Conservation (phyloP, 2,888 invertebrate species). For the Dexiosoma caninum region DNA sequence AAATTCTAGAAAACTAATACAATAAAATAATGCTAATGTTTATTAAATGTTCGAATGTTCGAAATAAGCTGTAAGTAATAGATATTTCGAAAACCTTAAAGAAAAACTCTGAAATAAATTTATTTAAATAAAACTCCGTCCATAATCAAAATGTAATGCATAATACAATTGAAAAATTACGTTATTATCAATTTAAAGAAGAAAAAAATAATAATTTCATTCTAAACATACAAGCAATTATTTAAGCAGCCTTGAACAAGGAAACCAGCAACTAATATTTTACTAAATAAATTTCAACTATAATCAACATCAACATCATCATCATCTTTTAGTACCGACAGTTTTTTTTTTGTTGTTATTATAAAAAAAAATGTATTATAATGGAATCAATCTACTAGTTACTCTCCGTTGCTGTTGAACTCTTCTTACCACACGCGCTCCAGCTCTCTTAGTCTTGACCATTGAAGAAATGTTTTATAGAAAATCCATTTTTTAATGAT, state of each 20-base stretch:
- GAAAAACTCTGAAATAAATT: not conserved
- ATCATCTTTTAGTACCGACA: slow-evolving; percentile 1
- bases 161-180: not conserved
- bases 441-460: not conserved
- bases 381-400: slow-evolving; percentile 2
- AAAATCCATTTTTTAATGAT: not conserved
- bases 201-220: slow-evolving; percentile 8
- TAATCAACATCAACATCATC: slow-evolving; percentile 23
- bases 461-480: not conserved
- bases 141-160: slow-evolving; percentile 27
- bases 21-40: not conserved
- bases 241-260: slow-evolving; percentile 47
- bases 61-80: too few species aligned
- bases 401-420: not conserved
- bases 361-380: slow-evolving; percentile 15
- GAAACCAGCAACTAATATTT: slow-evolving; percentile 22
- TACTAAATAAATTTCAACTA: slow-evolving; percentile 15
- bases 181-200: too few species aligned
- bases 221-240: slow-evolving; percentile 51
- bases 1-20: not conserved
- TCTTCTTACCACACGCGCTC: not conserved
- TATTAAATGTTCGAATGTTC: not conserved
- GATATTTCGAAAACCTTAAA: not conserved
- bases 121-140: slow-evolving; percentile 28
- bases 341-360: slow-evolving; percentile 26